These are phyloP conservation scores for Morbakka virulenta DNA, from an alignment of 30 jellyfish, hydroid and myxozoan species.

Conservation along the genomic window DNA sequence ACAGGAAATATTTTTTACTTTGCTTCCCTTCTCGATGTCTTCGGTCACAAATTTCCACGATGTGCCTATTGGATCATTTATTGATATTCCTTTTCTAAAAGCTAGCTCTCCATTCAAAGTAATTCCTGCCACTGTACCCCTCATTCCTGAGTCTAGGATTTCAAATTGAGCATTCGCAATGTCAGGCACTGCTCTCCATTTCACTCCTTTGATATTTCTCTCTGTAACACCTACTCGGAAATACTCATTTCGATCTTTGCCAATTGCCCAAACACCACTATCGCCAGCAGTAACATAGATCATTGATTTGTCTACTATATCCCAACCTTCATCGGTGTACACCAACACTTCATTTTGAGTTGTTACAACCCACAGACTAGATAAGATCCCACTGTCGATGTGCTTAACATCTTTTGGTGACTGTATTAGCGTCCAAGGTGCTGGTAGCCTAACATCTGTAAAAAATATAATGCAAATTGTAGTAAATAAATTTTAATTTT, in stretches of 20 bases:
- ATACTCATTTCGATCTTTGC: conserved; percentile 41
- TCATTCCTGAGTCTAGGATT: conserved; percentile 56
- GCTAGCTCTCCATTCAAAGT: not conserved
- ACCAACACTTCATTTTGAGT: conserved; percentile 30
- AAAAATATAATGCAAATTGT: not conserved
- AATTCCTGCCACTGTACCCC: conserved; percentile 40
- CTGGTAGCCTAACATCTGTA: conserved; percentile 60
- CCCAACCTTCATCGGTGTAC: conserved; percentile 49
- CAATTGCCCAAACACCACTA: conserved; percentile 35
- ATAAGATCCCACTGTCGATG: conserved; percentile 76
- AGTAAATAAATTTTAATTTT: not conserved
- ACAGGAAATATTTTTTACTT: conserved; percentile 41
- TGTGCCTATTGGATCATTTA: conserved; percentile 29
- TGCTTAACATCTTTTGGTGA: conserved; percentile 66
- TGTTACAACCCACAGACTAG: conserved; percentile 75
- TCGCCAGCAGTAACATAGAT: conserved; percentile 57
- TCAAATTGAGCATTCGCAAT: not conserved
- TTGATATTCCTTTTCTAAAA: conserved; percentile 12
- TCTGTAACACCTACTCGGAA: conserved; percentile 47
- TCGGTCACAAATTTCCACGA: conserved; percentile 15
- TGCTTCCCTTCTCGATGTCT: not conserved
- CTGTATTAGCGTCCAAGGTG: conserved; percentile 85
- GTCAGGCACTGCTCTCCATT: conserved; percentile 27
- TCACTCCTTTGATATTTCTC: conserved; percentile 40
- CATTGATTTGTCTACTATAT: conserved; percentile 51